Base-by-base conservation (phyloP, 2,888 invertebrate genomes). In the Hirtodrosophila cameraria region DNA sequence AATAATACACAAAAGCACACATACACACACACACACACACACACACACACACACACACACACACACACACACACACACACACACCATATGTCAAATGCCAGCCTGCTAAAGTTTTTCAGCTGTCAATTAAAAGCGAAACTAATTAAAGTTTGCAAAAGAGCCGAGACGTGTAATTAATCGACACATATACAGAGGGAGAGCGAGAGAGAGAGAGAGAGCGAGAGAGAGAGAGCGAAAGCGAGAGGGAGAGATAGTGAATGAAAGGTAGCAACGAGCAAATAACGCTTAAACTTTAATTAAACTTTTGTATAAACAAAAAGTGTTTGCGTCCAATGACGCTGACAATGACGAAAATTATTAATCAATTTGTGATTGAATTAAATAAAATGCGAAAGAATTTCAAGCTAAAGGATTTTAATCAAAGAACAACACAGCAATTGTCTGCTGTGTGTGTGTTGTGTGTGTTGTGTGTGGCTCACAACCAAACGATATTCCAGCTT, bases 81-180 rank as follows among this genome's bases (percentile, higher is more conserved):
- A 46, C 35, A 60, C 46, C 54, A 48, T 61, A 61, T 74, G 69
- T 74, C 75, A 74, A 74, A 74, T 57, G 85, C 58, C 66, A 62
- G 65, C 63, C 59, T 41, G 66, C 46, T 55, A 41, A 80, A 76
- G 81, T 86, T 86, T 79, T 86, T 69, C 81, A 66, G 58, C 78
- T 81, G 74, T 86, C 81, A 86, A 86, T 82, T 84, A 82, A 70
- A 84, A 70, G 61, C 65, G 78, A 82, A 82, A 82, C 85, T 82
- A 82, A 82, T 82, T 82, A 82, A 82, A 82, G 75, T 82, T 86
- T 85, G 78, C 82, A 63, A 65, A 62, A 79, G 50, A 64, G 67
- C 67, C 55, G 64, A 76, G 70, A 74, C 70, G 74, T 68, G 75
- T 84, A 81, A 81, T 81, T 81, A 81, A 81, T 86, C 81, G 86